Base-by-base conservation (phyloP, 2,888 invertebrate genomes). In the Gastrophysa polygoni region DNA sequence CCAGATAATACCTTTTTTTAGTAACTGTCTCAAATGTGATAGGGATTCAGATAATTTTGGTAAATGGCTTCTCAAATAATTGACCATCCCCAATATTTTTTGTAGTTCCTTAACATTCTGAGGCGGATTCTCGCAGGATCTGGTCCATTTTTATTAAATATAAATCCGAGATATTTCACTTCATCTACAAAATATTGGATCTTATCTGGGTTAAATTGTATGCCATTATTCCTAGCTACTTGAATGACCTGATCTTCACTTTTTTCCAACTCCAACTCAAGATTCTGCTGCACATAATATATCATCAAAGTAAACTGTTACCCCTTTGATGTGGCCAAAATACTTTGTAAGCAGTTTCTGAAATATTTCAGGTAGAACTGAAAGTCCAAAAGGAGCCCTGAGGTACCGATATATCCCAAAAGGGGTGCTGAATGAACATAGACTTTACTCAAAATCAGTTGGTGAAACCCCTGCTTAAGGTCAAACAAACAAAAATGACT, bases 231-330 rank as follows among this genome's bases (percentile, higher is more conserved):
- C 29, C 44, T n/a, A 20, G 69, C 69, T 57, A 34, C 52, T 18
- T 64, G 54, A 14, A 69, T 51, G 11, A 55, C 59, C 52, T 67
- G n/a, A n/a, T n/a, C n/a, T 34, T 51, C 28, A 57, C 69, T 68
- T 67, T 73, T 68, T 43, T 69, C 63, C 18, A 11, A n/a, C n/a
- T n/a, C n/a, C n/a, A n/a, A n/a, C 21, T 29, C 67, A 61, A 44
- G 51, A 47, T 58, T 56, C 49, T n/a, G 64, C 66, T 32, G 57
- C 65, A 44, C 64, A 67, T 59, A 64, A 70, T 55, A 61, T 16
- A 61, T 75, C 73, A 64, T 75, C 72, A 57, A 75, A 69, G 58
- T 73, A 73, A 2, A 74, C 43, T 20, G 54, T 51, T 11, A 74
- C 68, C 17, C 67, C 70, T 38, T 51, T 50, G 28, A 72, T 68